phyloP scores from a whole-genome alignment of 2,113 vertebrate species.

The Manacus vitellinus region DNA sequence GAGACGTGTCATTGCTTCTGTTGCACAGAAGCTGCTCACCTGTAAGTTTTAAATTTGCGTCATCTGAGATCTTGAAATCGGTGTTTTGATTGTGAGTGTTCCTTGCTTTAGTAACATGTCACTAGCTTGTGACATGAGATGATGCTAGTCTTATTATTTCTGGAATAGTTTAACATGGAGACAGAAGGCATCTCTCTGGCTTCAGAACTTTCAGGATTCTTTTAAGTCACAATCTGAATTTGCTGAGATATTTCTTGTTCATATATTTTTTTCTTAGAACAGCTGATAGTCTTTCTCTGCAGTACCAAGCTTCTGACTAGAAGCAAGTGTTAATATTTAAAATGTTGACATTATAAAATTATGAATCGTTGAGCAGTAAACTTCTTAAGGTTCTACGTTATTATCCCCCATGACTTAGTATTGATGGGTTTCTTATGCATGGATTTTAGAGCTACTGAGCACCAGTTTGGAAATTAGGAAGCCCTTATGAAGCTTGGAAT shows the following conservation, averaged over 20 bases:
- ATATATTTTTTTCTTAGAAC: not conserved
- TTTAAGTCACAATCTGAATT: not conserved
- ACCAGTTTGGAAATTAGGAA: not conserved
- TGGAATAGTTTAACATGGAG: not conserved
- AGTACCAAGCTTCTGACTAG: not conserved
- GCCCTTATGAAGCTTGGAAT: not conserved
- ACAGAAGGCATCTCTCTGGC: not conserved
- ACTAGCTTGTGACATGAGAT: not conserved
- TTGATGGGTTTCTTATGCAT: not conserved
- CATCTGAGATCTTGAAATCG: not conserved
- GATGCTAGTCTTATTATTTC: not conserved
- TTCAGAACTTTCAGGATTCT: not conserved
- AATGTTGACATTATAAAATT: not conserved
- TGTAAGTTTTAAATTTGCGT: not conserved
- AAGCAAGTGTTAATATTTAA: not conserved
- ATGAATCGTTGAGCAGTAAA: not conserved
- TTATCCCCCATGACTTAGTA: not conserved
- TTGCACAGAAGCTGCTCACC: not conserved
- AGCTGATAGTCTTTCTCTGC: not conserved
- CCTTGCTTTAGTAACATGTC: not conserved
- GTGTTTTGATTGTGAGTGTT: not conserved
- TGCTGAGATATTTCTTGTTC: not conserved
- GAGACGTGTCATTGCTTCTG: not conserved
- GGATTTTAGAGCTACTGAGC: not conserved
- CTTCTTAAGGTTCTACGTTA: not conserved